Conservation (phyloP, 2,888 invertebrate genomes). For the Cheilosia impressa region DNA sequence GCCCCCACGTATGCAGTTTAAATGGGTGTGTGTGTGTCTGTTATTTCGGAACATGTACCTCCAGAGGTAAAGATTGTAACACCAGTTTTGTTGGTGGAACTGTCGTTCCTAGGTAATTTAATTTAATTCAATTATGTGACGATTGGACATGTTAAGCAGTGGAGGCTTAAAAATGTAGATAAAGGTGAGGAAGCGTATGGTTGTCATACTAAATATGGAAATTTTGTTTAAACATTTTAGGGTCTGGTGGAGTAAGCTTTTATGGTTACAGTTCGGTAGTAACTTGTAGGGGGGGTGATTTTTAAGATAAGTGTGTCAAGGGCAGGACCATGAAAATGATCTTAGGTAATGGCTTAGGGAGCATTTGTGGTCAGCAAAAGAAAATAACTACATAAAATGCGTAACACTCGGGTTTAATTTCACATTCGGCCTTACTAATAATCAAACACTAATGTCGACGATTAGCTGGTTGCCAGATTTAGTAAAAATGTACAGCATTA, state of each 20-base stretch:
- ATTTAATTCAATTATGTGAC: slow-evolving; percentile 72
- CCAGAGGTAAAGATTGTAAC: slow-evolving; percentile 43
- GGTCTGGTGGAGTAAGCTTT: background rate
- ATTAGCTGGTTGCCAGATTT: too few relatives aligned
- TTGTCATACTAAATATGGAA: slow-evolving; percentile 3
- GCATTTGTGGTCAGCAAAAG: background rate
- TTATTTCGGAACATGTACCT: slow-evolving; percentile 51
- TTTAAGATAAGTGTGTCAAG: background rate
- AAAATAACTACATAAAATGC: background rate
- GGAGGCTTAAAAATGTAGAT: background rate
- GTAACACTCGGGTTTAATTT: background rate
- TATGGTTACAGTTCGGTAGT: background rate
- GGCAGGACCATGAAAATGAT: background rate
- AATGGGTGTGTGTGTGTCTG: slow-evolving; percentile 40
- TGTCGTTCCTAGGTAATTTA: slow-evolving; percentile 50
- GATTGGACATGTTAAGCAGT: slow-evolving; percentile 40
- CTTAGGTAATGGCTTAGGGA: background rate
- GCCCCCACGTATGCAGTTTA: slow-evolving; percentile 39
- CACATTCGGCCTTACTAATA: too few relatives aligned
- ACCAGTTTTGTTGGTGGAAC: slow-evolving; percentile 54
- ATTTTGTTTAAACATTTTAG: background rate
- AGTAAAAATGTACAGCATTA: too few relatives aligned
- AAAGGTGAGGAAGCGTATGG: background rate
- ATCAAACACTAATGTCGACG: too few relatives aligned
- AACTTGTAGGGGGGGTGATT: too few relatives aligned